phyloP scores from a whole-genome alignment of 2,888 invertebrate species.

The Tetragnatha montana region DNA sequence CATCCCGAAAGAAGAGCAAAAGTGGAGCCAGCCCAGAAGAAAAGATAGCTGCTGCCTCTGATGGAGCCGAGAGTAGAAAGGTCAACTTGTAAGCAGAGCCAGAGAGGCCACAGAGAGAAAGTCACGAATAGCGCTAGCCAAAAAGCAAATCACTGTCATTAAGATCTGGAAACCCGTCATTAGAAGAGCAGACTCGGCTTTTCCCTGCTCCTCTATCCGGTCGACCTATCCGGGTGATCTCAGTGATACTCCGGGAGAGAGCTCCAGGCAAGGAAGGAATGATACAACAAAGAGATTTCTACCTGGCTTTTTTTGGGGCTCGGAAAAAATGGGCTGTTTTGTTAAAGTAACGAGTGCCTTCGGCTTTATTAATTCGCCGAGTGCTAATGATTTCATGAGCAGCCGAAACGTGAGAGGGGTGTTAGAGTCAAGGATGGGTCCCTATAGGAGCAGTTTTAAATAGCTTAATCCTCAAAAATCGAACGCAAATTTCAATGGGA shows the following conservation, averaged over 20 bases:
- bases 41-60: neutral
- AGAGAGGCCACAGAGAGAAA: slow-evolving; percentile 50
- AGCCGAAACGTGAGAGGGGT: neutral
- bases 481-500: neutral
- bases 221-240: slow-evolving; percentile 45
- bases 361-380: slow-evolving; percentile 51
- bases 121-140: slow-evolving; percentile 63
- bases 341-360: slow-evolving; percentile 53
- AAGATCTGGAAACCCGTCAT: slow-evolving; percentile 68
- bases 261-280: slow-evolving; percentile 32
- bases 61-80: slow-evolving; percentile 44
- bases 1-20: slow-evolving; percentile 50
- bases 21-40: slow-evolving; percentile 14
- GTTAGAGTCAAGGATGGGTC: neutral
- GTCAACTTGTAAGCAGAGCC: slow-evolving; percentile 65
- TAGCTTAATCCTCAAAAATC: neutral
- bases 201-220: slow-evolving; percentile 14
- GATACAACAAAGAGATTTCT: slow-evolving; percentile 41
- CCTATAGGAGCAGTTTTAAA: neutral
- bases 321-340: slow-evolving; percentile 49
- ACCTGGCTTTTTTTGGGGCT: slow-evolving; percentile 32
- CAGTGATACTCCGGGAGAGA: slow-evolving; percentile 43
- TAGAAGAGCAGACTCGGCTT: slow-evolving; percentile 48
- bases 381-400: slow-evolving; percentile 45
- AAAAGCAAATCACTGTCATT: slow-evolving; percentile 69